Conservation (phyloP, 1,140 invertebrate species). For the Mya arenaria region DNA sequence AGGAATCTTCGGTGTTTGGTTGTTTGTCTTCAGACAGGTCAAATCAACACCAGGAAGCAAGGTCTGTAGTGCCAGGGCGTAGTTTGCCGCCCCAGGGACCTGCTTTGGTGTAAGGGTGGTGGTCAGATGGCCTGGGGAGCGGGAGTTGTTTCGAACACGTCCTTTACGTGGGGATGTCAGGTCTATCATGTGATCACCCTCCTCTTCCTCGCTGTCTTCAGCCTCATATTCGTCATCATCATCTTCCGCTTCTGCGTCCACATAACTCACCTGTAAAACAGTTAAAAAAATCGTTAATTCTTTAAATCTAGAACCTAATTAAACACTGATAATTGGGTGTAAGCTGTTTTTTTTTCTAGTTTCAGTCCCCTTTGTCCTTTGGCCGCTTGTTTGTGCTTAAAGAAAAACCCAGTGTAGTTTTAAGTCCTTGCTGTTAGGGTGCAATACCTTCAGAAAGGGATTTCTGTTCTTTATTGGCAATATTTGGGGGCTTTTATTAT, state of each 20-base stretch:
- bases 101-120: background rate
- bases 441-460: too few species aligned
- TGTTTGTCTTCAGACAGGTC: background rate
- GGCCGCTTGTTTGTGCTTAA: too few species aligned
- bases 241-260: constrained; percentile 21
- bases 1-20: too few species aligned
- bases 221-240: constrained; percentile 49
- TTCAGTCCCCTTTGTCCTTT: too few species aligned
- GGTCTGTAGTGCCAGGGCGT: constrained; percentile 15
- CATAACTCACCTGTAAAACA: constrained; percentile 43
- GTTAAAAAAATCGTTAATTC: too few species aligned
- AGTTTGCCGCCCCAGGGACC: background rate
- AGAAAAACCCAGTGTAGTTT: too few species aligned
- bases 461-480: too few species aligned
- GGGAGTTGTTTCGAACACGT: background rate
- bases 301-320: too few species aligned
- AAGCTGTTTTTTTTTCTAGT: too few species aligned
- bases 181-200: constrained; percentile 39
- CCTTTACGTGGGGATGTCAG: background rate
- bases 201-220: constrained; percentile 39
- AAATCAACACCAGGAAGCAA: constrained; percentile 31
- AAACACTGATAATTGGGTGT: too few species aligned
- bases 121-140: background rate
- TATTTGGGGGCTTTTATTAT: too few species aligned
- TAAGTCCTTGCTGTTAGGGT: too few species aligned